Base-by-base conservation (phyloP, 2,113 vertebrate genomes). In the Ellobius talpinus region DNA sequence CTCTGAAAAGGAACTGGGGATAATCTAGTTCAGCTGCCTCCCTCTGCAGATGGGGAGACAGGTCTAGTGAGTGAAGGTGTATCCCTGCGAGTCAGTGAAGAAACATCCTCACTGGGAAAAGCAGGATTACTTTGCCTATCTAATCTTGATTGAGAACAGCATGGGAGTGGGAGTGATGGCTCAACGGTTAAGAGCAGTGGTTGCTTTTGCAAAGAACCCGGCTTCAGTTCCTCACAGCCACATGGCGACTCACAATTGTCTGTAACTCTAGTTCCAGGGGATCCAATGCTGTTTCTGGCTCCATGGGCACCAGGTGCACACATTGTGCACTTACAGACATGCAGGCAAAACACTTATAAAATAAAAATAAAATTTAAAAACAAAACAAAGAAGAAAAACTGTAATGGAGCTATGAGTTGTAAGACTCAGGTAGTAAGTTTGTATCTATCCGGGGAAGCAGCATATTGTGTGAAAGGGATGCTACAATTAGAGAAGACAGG, bases 1-100 rank as follows among this genome's bases (percentile, higher is more conserved):
- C 85, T 55, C 94, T 95, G 74, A 91, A 94, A 96, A 88, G 76
- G 91, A 96, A 91, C 91, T 96, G 5, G 70, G 88, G 29, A 78
- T 82, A 78, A 95, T 82, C 68, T 79, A 81, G 87, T 63, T 58
- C 81, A 95, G 95, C 14, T 10, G 7, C n/a, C 63, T 97, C 42
- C 68, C 65, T 89, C 92, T 84, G 82, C 42, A 94, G 82, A 74
- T 33, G 61, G 88, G 84, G 70, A 21, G 82, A 91, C 31, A 97
- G 65, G 52, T 26, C 65, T 42, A n/a, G 31, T 63, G 52, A 85
- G 61, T 26, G 55, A 55, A 79, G 24, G 16, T 87, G 45, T 58
- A 87, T 14, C 61, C 55, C 1, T 77, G 74, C 10, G 63, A 52
- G 72, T 58, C 12, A 73, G 65, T 47, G 3, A 50, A 65, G 86